Base-by-base conservation (phyloP, 1,140 invertebrate genomes). In the Trinorchestia longiramus region DNA sequence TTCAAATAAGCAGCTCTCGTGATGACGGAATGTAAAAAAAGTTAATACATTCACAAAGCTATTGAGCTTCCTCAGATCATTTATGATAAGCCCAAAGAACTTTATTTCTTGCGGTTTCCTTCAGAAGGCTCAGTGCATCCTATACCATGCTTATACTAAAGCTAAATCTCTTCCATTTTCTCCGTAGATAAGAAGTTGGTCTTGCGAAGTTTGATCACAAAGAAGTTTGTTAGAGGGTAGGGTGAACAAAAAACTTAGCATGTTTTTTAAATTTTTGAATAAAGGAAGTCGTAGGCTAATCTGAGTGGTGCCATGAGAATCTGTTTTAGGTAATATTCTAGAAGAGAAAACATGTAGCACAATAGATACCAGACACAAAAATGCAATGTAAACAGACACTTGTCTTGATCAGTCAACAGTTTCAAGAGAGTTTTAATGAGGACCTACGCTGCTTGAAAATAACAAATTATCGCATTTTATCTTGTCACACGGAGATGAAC, bases 221-320 rank as follows among this genome's bases (percentile, higher is more conserved):
- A 91, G 88, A 91, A 91, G 41, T 91, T 91, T 91, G 28, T 91
- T 91, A 43, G 88, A 91, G 88, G 88, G 43, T 11, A 91, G 41
- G 41, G 28, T 43, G 28, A 42, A 91, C 41, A 77, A 53, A 77
- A 91, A 91, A 91, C 43, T 91, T 42, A 42, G 88, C 43, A 41
- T 91, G 41, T 91, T 91, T 41, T 91, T 43, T 4, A 28, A 91
- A 91, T 91, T 91, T 91, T 91, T 91, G 88, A 91, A 91, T 91
- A 91, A 91, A 91, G 88, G 15, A 91, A 91, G 28, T 42, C 41
- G 43, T 91, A 4, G 88, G 28, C 43, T 28, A 11, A 91, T 91
- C 88, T 42, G 41, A 77, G 28, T 77, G 62, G 62, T 77, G 62
- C 28, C 62, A 36, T 19, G 62, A 77, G 62, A 36, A 28, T 36